Evolutionary conservation across 2,113 vertebrate genomes (phyloP).

Genomic region (Rhinogobius similis): DNA sequence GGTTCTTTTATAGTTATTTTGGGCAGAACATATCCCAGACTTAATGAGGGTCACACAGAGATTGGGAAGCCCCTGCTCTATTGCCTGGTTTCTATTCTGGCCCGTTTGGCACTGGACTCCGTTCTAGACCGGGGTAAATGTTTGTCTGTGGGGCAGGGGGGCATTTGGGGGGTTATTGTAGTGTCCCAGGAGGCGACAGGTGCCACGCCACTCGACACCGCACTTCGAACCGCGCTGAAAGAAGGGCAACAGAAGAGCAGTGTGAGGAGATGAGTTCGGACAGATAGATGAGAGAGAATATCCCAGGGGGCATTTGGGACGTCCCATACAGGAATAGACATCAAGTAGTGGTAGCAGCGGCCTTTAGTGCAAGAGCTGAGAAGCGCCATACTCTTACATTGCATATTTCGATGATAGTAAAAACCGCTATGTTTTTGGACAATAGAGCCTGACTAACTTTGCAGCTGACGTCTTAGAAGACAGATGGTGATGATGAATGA

Average conservation of each 20-base stretch:
- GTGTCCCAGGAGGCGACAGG: constrained; percentile 6
- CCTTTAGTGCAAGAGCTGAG: not conserved
- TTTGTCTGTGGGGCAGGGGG: not conserved
- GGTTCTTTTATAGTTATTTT: not conserved
- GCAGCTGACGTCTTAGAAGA: too few relatives aligned
- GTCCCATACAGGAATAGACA: constrained; percentile 4
- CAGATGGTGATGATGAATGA: too few relatives aligned
- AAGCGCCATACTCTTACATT: not conserved
- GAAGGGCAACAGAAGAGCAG: not conserved
- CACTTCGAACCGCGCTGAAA: not conserved
- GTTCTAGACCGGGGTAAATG: not conserved
- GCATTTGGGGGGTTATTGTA: not conserved
- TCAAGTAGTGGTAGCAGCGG: not conserved
- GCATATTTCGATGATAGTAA: not conserved
- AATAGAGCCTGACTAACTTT: too few relatives aligned
- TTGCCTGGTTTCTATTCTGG: not conserved
- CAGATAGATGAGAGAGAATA: constrained; percentile 6
- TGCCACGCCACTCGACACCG: constrained; percentile 7
- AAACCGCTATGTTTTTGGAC: too few relatives aligned
- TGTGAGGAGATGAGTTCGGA: constrained; percentile 3
- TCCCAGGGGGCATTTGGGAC: not conserved
- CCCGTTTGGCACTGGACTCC: not conserved
- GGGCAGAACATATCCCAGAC: not conserved
- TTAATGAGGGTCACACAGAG: not conserved
- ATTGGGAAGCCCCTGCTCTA: constrained; percentile 6